These are phyloP conservation scores for Dicycla oo DNA, from an alignment of 2,888 invertebrate species.

Conservation along the genomic window DNA sequence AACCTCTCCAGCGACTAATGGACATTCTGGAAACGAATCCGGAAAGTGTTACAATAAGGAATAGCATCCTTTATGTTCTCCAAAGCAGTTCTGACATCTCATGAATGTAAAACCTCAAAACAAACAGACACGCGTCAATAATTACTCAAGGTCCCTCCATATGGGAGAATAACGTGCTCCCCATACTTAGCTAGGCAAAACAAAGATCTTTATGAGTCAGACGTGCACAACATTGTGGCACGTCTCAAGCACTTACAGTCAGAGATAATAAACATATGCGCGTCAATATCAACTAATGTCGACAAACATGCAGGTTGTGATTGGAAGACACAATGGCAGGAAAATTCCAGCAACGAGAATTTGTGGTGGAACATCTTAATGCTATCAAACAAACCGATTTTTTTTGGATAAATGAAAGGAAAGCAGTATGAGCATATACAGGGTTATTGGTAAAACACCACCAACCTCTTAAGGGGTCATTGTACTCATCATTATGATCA, in stretches of 20 bases:
- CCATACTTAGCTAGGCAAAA: conserved; percentile 31
- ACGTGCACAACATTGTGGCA: conserved; percentile 19
- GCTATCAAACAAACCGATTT: conserved; percentile 11
- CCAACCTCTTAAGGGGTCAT: too few species aligned
- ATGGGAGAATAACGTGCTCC: conserved; percentile 30
- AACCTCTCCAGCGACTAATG: not conserved
- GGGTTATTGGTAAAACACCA: too few species aligned
- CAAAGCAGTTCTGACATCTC: not conserved
- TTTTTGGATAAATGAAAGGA: not conserved
- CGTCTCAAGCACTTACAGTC: conserved; percentile 34
- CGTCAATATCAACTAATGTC: conserved; percentile 16
- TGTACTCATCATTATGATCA: too few species aligned
- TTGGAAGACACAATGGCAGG: conserved; percentile 39
- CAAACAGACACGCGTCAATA: conserved; percentile 35
- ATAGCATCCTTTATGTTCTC: conserved; percentile 16
- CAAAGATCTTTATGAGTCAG: conserved; percentile 54
- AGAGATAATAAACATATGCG: conserved; percentile 33
- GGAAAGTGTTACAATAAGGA: conserved; percentile 12
- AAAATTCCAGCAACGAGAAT: conserved; percentile 39
- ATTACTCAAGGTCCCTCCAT: conserved; percentile 42
- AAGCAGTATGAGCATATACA: not conserved
- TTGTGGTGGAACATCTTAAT: conserved; percentile 6
- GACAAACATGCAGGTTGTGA: conserved; percentile 29
- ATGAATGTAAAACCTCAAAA: conserved; percentile 32
- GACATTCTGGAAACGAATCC: not conserved